Base-by-base conservation (phyloP, 2,888 invertebrate genomes). In the Caenorhabditis sp. region DNA sequence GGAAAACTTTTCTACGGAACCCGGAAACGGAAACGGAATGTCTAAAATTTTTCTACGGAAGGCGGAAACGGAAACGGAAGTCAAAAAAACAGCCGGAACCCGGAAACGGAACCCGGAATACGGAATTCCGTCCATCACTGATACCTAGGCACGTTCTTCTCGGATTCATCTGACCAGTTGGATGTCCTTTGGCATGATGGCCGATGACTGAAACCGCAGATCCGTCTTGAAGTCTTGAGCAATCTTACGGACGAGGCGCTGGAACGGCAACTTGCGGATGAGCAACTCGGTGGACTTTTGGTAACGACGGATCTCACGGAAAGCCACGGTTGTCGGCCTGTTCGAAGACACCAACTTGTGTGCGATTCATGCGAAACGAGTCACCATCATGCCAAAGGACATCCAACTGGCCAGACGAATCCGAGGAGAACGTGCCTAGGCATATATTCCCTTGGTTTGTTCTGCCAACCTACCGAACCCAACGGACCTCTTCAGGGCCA, bases 321-420 rank as follows among this genome's bases (percentile, higher is more conserved):
- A 95, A 84, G 97, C 97, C 82, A 97, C 97, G 37, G 97, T 97
- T 94, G 97, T 97, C 82, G 97, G 96, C 92, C 94, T 95, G 93
- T 96, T 62, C 61, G 61, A 62, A 18, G 61, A 62, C 61, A 97
- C 97, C 88, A 97, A 97, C 93, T 94, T 97, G 94, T 97, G 96
- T 94, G 97, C 97, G 87, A 97, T 97, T 92, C 97, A 97, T 92
- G 97, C 97, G 89, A 97, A 97, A 93, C 95, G 97, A 91, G 97
- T 97, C 72, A 97, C 97, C 86, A 97, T 97, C 93, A 97, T 97
- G 97, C 97, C 97, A 90, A 97, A 97, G 93, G 97, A 97, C 93
- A 97, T 97, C 92, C 97, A 97, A 93, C 94, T 97, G 13, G 61
- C 61, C 13, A 5, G 40, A 5, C 40, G 40, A 8, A 40, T 40